Conservation (phyloP, 2,797 vertebrate genomes). For the Hypotaenidia philippensis region DNA sequence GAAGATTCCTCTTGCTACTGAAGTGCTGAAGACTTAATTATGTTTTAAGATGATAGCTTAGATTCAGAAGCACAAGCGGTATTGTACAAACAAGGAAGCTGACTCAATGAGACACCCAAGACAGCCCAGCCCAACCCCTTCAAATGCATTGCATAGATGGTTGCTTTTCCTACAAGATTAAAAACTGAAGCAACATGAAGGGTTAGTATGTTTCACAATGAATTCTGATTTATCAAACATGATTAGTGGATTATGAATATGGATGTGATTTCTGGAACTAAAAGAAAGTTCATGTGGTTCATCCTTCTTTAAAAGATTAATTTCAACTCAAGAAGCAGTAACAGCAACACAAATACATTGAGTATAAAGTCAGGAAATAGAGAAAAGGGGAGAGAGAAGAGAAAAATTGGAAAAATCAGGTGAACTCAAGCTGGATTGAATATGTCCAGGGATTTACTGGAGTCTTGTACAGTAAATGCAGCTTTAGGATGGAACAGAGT, state of each 20-base stretch:
- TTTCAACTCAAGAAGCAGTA: conserved; percentile 35
- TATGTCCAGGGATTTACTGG: background rate
- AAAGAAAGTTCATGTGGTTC: conserved; percentile 66
- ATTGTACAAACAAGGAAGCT: conserved; percentile 19
- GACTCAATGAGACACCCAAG: conserved; percentile 36
- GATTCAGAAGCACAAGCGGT: conserved; percentile 9
- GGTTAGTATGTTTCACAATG: conserved; percentile 61
- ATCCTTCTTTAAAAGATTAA: conserved; percentile 67
- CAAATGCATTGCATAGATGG: background rate
- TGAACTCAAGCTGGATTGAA: background rate
- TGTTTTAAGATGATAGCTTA: conserved; percentile 37
- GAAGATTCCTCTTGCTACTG: conserved; percentile 1
- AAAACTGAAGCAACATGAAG: conserved; percentile 57
- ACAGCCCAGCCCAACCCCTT: conserved; percentile 58
- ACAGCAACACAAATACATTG: background rate
- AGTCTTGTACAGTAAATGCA: background rate
- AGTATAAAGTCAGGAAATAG: background rate
- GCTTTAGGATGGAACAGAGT: background rate
- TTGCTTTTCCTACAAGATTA: conserved; percentile 37
- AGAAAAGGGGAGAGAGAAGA: background rate
- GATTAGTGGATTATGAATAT: conserved; percentile 77
- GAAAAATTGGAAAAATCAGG: background rate
- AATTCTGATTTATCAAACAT: conserved; percentile 76
- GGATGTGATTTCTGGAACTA: conserved; percentile 74
- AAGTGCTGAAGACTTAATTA: conserved; percentile 61